A percentile compares a stretch with the other conserved stretches of the same genome.
phyloP scores from a whole-genome alignment of 1,140 invertebrate genomes.

The Drosophila ercepeae region DNA sequence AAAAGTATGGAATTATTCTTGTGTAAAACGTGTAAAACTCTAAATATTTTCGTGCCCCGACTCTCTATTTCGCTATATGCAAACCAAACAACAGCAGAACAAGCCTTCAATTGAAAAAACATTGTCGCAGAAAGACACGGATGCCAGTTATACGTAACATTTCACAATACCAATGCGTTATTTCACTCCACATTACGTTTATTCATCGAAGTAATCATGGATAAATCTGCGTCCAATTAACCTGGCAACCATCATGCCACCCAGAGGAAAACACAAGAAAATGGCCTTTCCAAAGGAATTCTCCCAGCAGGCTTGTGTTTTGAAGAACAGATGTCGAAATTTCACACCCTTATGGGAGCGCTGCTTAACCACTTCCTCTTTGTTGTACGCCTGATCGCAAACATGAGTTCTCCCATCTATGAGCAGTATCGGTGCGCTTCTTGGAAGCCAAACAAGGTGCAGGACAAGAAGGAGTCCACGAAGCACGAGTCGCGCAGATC shows the following conservation, averaged over 20 bases:
- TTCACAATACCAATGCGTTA: slow-evolving; percentile 56
- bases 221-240: slow-evolving; percentile 28
- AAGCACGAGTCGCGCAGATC: slow-evolving; percentile 15
- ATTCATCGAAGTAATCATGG: slow-evolving; percentile 48
- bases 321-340: slow-evolving; percentile 59
- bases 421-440: slow-evolving; percentile 62
- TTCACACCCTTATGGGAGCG: slow-evolving; percentile 52
- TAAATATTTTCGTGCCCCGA: slow-evolving; percentile 46
- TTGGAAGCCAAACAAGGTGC: slow-evolving; percentile 38
- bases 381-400: slow-evolving; percentile 52
- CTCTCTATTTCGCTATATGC: slow-evolving; percentile 44
- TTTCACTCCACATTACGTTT: slow-evolving; percentile 53
- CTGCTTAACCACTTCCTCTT: slow-evolving; percentile 64
- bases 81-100: slow-evolving; percentile 17
- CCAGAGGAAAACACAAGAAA: slow-evolving; percentile 49
- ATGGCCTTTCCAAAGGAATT: slow-evolving; percentile 54
- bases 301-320: slow-evolving; percentile 43
- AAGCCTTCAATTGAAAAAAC: slow-evolving; percentile 35
- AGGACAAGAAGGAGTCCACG: slow-evolving; percentile 22
- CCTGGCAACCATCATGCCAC: slow-evolving; percentile 39
- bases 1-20: slow-evolving; percentile 76
- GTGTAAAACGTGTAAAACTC: slow-evolving; percentile 62
- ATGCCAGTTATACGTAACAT: slow-evolving; percentile 39
- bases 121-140: slow-evolving; percentile 9
- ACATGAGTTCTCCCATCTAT: slow-evolving; percentile 70